phyloP scores from a whole-genome alignment of 2,888 invertebrate species.

The Automeris io region DNA sequence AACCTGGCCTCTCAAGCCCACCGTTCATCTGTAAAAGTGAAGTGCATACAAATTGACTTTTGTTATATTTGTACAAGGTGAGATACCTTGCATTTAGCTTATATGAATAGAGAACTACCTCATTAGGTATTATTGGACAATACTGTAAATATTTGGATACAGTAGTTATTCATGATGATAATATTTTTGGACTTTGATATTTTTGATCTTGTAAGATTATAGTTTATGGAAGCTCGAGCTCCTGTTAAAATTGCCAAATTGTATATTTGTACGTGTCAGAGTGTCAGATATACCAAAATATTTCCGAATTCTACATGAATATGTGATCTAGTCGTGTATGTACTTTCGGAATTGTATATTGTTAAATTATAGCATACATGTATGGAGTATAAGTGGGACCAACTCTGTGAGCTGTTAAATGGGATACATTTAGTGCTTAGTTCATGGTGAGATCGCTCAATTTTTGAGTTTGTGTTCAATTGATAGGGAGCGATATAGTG shows the following conservation, averaged over 20 bases:
- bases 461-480: constrained; percentile 23
- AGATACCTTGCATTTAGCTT: constrained; percentile 64
- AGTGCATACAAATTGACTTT: background rate
- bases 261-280: constrained; percentile 63
- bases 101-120: constrained; percentile 65
- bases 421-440: constrained; percentile 40
- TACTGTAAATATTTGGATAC: constrained; percentile 65
- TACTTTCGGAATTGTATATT: constrained; percentile 74
- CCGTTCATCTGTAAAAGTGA: constrained; percentile 7
- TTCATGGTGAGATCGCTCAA: constrained; percentile 24
- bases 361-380: constrained; percentile 68
- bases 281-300: constrained; percentile 70
- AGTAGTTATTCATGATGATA: constrained; percentile 45
- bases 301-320: constrained; percentile 77
- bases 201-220: constrained; percentile 32
- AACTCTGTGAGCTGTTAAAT: constrained; percentile 63
- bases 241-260: constrained; percentile 64
- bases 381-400: constrained; percentile 68
- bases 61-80: constrained; percentile 18
- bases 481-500: constrained; percentile 16
- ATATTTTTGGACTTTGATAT: constrained; percentile 41
- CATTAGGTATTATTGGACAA: constrained; percentile 70
- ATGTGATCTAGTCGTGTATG: constrained; percentile 77
- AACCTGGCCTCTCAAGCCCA: constrained; percentile 24
- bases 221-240: constrained; percentile 39